Conservation (phyloP, 2,797 vertebrate genomes). For the Chaetophractus vellerosus region DNA sequence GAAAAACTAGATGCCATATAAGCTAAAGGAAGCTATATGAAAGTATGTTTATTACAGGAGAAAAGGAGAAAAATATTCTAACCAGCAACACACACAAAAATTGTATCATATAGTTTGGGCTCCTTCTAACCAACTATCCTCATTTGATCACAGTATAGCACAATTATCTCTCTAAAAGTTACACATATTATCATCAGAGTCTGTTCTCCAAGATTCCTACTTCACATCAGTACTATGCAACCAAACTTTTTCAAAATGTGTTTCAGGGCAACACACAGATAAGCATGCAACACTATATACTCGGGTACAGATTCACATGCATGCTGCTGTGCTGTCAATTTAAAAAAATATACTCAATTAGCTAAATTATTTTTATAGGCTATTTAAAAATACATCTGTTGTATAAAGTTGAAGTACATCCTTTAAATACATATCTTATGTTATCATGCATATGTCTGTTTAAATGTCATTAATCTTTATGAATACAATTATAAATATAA, state of each 20-base stretch:
- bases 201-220: slow-evolving; percentile 56
- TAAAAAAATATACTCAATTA: slow-evolving; percentile 84
- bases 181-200: slow-evolving; percentile 21
- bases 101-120: slow-evolving; percentile 50
- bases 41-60: slow-evolving; percentile 68
- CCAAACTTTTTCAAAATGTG: slow-evolving; percentile 77
- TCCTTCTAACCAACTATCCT: slow-evolving; percentile 66
- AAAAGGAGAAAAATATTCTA: slow-evolving; percentile 69
- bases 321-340: slow-evolving; percentile 73
- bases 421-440: slow-evolving; percentile 83
- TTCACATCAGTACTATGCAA: slow-evolving; percentile 55
- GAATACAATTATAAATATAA: slow-evolving; percentile 91
- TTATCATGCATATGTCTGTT: slow-evolving; percentile 83
- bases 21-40: slow-evolving; percentile 81
- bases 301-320: neutral
- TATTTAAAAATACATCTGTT: slow-evolving; percentile 84
- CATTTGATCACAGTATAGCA: slow-evolving; percentile 67
- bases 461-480: slow-evolving; percentile 89
- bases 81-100: slow-evolving; percentile 78
- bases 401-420: slow-evolving; percentile 69
- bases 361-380: slow-evolving; percentile 85
- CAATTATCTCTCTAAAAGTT: slow-evolving; percentile 52
- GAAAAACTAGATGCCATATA: slow-evolving; percentile 67
- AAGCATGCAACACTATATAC: slow-evolving; percentile 64
- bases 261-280: slow-evolving; percentile 53